phyloP scores from a whole-genome alignment of 2,797 vertebrate genomes.

The Acrossocheilus fasciatus region DNA sequence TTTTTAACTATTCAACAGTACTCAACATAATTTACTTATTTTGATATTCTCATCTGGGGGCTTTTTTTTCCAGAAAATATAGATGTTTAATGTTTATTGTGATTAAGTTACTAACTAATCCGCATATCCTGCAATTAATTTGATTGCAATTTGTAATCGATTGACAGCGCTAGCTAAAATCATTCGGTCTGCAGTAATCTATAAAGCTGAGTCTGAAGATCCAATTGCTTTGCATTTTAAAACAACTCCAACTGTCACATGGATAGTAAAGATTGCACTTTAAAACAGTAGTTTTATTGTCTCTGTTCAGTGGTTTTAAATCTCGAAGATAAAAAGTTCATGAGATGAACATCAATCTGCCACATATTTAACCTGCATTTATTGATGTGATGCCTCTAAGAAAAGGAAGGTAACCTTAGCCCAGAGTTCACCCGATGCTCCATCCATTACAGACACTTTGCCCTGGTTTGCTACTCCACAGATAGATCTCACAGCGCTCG shows the following conservation, averaged over 20 bases:
- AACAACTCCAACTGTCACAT: not conserved
- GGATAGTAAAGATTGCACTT: not conserved
- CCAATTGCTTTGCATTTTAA: slow-evolving; percentile 5
- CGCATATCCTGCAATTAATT: not conserved
- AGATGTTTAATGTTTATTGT: not conserved
- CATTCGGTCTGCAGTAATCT: not conserved
- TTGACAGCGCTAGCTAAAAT: not conserved
- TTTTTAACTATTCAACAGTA: not conserved
- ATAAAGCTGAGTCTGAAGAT: not conserved
- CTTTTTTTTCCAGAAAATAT: not conserved
- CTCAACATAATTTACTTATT: not conserved
- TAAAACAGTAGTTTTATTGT: not conserved
- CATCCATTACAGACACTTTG: slow-evolving; percentile 18
- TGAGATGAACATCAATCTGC: slow-evolving; percentile 11
- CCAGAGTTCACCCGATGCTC: slow-evolving; percentile 16
- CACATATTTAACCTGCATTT: slow-evolving; percentile 26
- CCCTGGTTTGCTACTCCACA: slow-evolving; percentile 8
- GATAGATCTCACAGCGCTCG: not conserved
- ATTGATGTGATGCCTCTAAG: slow-evolving; percentile 11
- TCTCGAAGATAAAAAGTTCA: not conserved
- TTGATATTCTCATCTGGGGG: not conserved
- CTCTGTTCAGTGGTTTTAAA: slow-evolving; percentile 7
- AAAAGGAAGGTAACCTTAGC: not conserved
- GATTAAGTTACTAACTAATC: not conserved
- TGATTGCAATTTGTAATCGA: not conserved